Percentiles rank a stretch among this genome's conserved stretches.
These are phyloP conservation scores for Thera britannica DNA, from an alignment of 2,888 invertebrate genomes.

Conservation along the genomic window DNA sequence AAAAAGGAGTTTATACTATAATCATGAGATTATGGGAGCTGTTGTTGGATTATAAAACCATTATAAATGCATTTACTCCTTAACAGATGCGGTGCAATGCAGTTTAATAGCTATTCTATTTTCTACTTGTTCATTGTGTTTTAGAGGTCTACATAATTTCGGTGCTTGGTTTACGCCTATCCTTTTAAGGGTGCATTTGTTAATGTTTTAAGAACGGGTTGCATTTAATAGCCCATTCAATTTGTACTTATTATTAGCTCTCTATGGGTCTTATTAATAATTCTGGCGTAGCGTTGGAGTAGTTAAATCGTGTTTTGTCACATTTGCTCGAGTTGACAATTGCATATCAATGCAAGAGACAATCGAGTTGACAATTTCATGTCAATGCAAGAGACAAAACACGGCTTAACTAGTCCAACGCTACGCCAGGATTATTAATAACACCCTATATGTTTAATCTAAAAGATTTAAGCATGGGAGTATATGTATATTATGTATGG, in stretches of 20 bases:
- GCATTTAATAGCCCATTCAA: constrained; percentile 15
- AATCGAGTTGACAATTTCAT: too few species aligned
- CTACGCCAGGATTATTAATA: too few species aligned
- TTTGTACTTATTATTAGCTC: constrained; percentile 2
- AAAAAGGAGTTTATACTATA: constrained; percentile 73
- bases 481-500: too few species aligned
- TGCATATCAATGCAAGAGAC: too few species aligned
- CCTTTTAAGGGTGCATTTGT: constrained; percentile 6
- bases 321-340: too few species aligned
- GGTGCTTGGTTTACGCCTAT: constrained; percentile 18
- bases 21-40: constrained; percentile 77
- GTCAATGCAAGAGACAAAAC: too few species aligned
- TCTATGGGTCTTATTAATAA: too few species aligned
- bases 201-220: constrained; percentile 19
- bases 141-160: constrained; percentile 12
- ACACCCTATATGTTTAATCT: too few species aligned
- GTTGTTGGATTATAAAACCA: constrained; percentile 70
- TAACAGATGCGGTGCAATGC: constrained; percentile 63
- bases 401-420: too few species aligned
- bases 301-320: too few species aligned
- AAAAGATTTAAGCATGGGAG: too few species aligned
- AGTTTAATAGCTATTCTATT: constrained; percentile 61
- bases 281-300: too few species aligned
- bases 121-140: constrained; percentile 23
- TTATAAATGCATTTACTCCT: constrained; percentile 80